Conservation (phyloP, 2,113 vertebrate species). For the Apteryx mantelli region DNA sequence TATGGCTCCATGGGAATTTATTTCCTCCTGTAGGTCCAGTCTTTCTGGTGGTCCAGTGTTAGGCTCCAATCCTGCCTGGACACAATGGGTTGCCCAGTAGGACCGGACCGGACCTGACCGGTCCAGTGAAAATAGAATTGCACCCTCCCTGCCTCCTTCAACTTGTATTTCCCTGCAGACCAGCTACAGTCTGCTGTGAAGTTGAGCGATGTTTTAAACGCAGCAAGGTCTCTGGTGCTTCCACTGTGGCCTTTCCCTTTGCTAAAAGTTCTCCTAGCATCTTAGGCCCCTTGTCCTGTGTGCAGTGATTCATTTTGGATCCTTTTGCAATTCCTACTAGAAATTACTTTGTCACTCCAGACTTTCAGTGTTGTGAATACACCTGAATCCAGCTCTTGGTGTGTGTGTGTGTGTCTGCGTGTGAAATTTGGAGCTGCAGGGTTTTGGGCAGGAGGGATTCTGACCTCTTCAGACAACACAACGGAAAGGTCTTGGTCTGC, state of each 20-base stretch:
- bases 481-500: not conserved
- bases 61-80: not conserved
- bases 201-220: not conserved
- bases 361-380: not conserved
- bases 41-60: slow-evolving; percentile 50
- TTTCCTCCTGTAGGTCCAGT: slow-evolving; percentile 69
- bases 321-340: slow-evolving; percentile 61
- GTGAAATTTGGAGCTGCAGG: no score
- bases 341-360: slow-evolving; percentile 48
- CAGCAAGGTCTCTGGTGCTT: not conserved
- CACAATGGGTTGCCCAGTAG: not conserved
- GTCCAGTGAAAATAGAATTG: not conserved
- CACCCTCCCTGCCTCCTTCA: not conserved
- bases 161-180: not conserved
- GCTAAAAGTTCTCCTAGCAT: not conserved
- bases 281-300: not conserved
- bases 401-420: not conserved
- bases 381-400: slow-evolving; percentile 62
- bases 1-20: slow-evolving; percentile 67
- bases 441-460: no score
- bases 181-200: fast-evolving
- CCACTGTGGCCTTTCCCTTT: not conserved
- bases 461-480: not conserved
- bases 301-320: slow-evolving; percentile 61
- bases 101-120: slow-evolving; percentile 11